phyloP scores from a whole-genome alignment of 2,797 vertebrate genomes.

The Agapornis canus region DNA sequence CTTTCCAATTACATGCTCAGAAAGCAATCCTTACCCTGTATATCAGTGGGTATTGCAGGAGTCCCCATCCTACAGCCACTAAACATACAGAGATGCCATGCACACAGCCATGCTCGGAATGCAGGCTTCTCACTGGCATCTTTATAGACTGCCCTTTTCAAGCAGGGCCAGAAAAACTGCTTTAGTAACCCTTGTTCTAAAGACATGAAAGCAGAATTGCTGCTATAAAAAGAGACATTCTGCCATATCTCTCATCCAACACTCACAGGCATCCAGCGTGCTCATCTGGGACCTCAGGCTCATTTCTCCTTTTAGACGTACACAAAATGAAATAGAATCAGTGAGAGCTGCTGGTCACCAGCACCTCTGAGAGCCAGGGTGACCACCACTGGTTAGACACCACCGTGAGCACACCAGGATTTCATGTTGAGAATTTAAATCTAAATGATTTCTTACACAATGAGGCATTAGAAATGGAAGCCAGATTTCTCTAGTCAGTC shows the following conservation, averaged over 20 bases:
- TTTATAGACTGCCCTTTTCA: background rate
- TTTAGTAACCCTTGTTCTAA: background rate
- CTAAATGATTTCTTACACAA: background rate
- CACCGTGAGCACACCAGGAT: background rate
- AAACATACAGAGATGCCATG: background rate
- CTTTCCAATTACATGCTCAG: background rate
- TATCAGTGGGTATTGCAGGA: accelerated
- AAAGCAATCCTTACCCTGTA: background rate
- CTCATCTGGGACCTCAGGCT: background rate
- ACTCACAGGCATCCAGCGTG: background rate
- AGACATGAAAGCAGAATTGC: background rate
- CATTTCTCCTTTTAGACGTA: background rate
- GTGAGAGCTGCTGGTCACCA: background rate
- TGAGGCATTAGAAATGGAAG: background rate
- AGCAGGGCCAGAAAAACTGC: background rate
- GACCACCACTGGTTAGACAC: background rate
- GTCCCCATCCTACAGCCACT: background rate
- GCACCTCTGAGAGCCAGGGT: background rate
- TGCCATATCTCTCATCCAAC: background rate
- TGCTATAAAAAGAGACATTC: background rate
- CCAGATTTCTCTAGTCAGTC: background rate
- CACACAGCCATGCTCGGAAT: background rate
- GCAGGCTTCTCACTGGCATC: background rate
- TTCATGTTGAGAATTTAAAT: background rate
- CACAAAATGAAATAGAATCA: no score